phyloP scores from a whole-genome alignment of 2,888 invertebrate genomes.

The Pyrocoelia pectoralis region DNA sequence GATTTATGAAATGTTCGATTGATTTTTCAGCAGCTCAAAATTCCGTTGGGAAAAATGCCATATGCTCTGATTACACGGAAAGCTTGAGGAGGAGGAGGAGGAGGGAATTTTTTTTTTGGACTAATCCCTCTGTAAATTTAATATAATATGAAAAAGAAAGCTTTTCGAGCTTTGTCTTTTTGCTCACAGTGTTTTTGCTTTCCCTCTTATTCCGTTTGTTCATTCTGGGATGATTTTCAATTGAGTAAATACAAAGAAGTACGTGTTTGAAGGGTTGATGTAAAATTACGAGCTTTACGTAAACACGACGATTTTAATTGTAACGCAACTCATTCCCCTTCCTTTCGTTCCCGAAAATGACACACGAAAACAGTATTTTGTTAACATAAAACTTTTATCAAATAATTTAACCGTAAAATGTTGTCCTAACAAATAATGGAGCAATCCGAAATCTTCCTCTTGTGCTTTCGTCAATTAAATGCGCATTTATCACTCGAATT shows the following conservation, averaged over 20 bases:
- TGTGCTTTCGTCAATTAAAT: too few species aligned
- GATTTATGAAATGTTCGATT: conserved; percentile 9
- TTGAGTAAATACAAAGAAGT: conserved; percentile 1
- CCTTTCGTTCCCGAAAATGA: too few species aligned
- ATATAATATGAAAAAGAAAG: too few species aligned
- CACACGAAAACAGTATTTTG: neutral
- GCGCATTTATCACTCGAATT: too few species aligned
- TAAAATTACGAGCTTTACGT: neutral
- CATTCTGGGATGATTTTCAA: neutral
- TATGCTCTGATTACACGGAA: neutral
- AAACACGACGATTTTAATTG: too few species aligned
- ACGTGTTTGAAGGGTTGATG: neutral
- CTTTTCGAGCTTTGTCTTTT: neutral
- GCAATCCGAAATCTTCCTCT: too few species aligned
- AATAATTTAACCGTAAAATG: too few species aligned
- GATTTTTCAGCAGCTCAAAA: conserved; percentile 5
- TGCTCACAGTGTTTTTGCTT: neutral
- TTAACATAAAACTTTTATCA: too few species aligned
- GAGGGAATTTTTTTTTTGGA: neutral
- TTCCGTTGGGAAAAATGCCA: neutral
- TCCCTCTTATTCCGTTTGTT: neutral
- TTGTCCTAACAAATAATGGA: too few species aligned
- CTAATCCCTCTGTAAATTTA: neutral
- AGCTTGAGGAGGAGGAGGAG: neutral
- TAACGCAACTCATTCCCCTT: too few species aligned